Conservation (phyloP, 2,888 invertebrate genomes). For the Drosophila barbarae region DNA sequence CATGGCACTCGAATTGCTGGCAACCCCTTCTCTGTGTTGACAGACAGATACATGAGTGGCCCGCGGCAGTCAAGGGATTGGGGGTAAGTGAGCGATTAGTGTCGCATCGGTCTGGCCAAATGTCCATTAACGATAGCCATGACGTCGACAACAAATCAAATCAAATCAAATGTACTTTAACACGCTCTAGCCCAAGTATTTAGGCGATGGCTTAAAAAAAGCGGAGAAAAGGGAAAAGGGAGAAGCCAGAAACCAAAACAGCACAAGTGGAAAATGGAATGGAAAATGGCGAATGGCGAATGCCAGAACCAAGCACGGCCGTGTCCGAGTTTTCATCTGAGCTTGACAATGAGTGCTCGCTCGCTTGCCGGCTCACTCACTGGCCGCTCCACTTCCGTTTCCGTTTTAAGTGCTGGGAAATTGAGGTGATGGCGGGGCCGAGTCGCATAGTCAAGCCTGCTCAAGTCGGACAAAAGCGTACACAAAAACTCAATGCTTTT, state of each 20-base stretch:
- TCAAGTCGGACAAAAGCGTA: background rate
- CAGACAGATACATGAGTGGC: constrained; percentile 48
- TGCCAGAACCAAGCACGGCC: constrained; percentile 47
- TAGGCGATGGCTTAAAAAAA: constrained; percentile 56
- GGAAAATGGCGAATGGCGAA: constrained; percentile 35
- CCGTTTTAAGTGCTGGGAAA: constrained; percentile 60
- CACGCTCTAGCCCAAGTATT: constrained; percentile 67
- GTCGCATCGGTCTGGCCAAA: constrained; percentile 57
- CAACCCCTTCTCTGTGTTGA: constrained; percentile 47
- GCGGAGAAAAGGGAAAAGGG: background rate
- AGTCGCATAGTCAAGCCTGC: constrained; percentile 12
- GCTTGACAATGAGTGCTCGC: constrained; percentile 67
- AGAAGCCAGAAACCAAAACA: constrained; percentile 33
- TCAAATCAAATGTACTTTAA: constrained; percentile 70
- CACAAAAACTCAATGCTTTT: background rate
- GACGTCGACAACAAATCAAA: constrained; percentile 70
- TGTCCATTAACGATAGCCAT: constrained; percentile 62
- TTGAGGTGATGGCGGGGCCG: constrained; percentile 34
- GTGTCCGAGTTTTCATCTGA: constrained; percentile 59
- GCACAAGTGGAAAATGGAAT: constrained; percentile 43
- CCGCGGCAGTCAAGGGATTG: constrained; percentile 2
- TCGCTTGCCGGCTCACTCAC: constrained; percentile 4
- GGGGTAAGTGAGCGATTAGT: constrained; percentile 72
- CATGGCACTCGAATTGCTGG: constrained; percentile 59
- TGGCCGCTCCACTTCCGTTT: constrained; percentile 60